Base-by-base conservation (phyloP, 1,140 invertebrate species). In the Cydia splendana region DNA sequence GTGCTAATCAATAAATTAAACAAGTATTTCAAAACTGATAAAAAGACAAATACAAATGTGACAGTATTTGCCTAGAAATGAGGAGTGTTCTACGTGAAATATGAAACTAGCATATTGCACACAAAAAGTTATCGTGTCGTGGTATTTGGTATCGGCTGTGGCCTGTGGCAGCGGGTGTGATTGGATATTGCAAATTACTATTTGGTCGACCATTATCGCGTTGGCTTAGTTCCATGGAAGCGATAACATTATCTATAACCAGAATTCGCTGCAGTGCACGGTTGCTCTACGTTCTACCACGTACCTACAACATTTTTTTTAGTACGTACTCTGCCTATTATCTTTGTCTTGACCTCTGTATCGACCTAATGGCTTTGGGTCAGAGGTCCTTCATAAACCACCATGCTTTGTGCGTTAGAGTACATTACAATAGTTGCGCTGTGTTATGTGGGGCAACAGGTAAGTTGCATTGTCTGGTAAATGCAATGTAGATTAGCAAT, bases 101-200 rank as follows among this genome's bases (percentile, higher is more conserved):
- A 62, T 62, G 20, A 62, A 24, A 0, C 20, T 24, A 62, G 18
- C 7, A 62, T 62, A n/a, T 62, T 62, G 57, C 20, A 62, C 45
- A n/a, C 20, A 62, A 62, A 62, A 62, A 71, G 34, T 42, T 71
- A 71, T 34, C 67, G 34, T 18, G 34, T 45, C n/a, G 67, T 42
- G 67, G 20, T 65, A 28, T 18, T 71, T 38, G 67, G 67, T 71
- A 71, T 71, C 67, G 20, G 1, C 10, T 24, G 5, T 9, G 57
- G 57, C 57, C 57, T 42, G 15, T 38, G 67, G 4, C 34, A 13
- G 30, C 4, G 34, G 67, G n/a, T 69, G 30, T 69, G 65, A 71
- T 71, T 71, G 67, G 78, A 83, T 86, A 87, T 91, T 91, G 89
- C 88, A 89, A 91, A 91, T 90, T 89, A 85, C 87, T 84, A 85